A percentile compares a stretch with the other conserved stretches of the same genome.
Conservation (phyloP, 2,113 vertebrate genomes). For the Ia io region DNA sequence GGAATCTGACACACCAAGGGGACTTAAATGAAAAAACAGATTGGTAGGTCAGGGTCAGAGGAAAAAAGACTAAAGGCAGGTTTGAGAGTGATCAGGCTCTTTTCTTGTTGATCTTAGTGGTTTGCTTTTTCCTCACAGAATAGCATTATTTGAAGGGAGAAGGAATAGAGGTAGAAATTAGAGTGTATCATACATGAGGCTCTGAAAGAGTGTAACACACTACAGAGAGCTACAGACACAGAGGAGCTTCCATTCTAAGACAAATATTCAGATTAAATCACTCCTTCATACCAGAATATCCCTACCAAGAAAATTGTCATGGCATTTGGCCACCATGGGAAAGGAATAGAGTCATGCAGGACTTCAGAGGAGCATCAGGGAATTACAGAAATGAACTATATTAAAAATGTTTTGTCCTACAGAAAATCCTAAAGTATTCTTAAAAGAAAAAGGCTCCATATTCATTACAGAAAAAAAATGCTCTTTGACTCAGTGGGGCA, state of each 20-base stretch:
- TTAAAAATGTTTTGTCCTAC: neutral
- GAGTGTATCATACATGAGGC: conserved; percentile 4
- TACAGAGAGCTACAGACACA: neutral
- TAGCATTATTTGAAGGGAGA: neutral
- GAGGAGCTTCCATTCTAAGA: neutral
- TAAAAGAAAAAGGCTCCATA: neutral
- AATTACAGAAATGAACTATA: neutral
- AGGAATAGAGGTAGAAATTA: neutral
- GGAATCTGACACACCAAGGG: neutral
- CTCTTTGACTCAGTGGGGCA: neutral
- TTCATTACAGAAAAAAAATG: neutral
- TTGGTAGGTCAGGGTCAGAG: conserved; percentile 15
- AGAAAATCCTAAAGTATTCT: conserved; percentile 10
- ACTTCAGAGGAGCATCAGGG: neutral
- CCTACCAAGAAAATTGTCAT: conserved; percentile 20
- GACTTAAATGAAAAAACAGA: neutral
- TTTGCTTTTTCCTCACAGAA: conserved; percentile 41
- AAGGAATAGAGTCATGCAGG: neutral
- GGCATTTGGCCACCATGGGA: neutral
- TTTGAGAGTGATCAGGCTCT: conserved; percentile 4
- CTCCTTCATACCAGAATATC: neutral
- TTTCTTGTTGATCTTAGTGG: conserved; percentile 31
- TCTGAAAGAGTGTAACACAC: neutral
- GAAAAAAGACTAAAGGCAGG: conserved; percentile 19
- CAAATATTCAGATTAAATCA: neutral